phyloP scores from a whole-genome alignment of 2,888 invertebrate genomes.

The Dicycla oo region DNA sequence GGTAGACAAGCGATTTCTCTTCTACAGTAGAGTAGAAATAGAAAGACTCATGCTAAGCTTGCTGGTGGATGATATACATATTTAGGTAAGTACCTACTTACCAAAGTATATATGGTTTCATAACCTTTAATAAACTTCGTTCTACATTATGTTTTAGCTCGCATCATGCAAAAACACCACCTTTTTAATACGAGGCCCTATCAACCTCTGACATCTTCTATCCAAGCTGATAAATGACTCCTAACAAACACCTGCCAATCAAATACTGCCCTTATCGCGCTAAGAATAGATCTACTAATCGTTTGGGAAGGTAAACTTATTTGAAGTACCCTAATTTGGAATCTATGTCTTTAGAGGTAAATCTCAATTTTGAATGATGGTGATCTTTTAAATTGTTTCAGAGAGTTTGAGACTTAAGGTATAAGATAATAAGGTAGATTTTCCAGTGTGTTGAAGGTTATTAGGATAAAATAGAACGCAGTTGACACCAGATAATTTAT shows the following conservation, averaged over 20 bases:
- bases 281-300: constrained; percentile 46
- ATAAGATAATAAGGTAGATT: constrained; percentile 50
- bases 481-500: constrained; percentile 83
- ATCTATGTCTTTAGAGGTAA: constrained; percentile 65
- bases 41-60: too few species aligned
- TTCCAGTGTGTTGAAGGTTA: constrained; percentile 48
- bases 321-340: constrained; percentile 55
- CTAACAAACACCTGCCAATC: constrained; percentile 40
- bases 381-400: constrained; percentile 11
- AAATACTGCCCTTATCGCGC: constrained; percentile 52
- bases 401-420: constrained; percentile 31
- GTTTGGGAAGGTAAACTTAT: constrained; percentile 14
- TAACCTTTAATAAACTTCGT: constrained; percentile 34
- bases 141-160: constrained; percentile 29
- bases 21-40: too few species aligned
- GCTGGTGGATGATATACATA: not conserved
- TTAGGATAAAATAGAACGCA: constrained; percentile 70
- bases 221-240: constrained; percentile 81
- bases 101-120: not conserved
- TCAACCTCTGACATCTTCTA: constrained; percentile 79
- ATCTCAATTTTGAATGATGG: constrained; percentile 69
- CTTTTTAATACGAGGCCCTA: constrained; percentile 73
- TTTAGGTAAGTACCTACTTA: not conserved
- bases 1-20: too few species aligned
- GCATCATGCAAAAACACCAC: constrained; percentile 68